Conservation (phyloP, 2,797 vertebrate species). For the Enoplosus armatus region DNA sequence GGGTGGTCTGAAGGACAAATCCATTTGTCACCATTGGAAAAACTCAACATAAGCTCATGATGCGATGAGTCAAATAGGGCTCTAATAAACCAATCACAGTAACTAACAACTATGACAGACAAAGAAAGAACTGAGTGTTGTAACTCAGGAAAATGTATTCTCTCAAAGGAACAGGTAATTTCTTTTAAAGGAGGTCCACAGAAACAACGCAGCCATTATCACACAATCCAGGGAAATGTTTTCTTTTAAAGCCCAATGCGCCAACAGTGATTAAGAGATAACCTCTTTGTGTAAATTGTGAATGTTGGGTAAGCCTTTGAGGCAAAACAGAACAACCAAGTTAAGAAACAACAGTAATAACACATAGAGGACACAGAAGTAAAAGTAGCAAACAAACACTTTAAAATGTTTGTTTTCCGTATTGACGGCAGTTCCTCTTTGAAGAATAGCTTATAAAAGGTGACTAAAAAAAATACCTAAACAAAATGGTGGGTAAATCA, state of each 20-base stretch:
- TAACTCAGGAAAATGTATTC: background rate
- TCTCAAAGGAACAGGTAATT: background rate
- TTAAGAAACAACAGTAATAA: background rate
- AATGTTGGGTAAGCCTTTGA: background rate
- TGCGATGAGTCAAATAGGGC: background rate
- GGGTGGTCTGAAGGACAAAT: background rate
- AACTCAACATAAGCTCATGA: background rate
- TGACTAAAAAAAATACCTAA: background rate
- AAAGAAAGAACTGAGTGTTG: background rate
- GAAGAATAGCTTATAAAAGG: background rate
- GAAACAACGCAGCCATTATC: background rate
- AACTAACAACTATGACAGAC: background rate
- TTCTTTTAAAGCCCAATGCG: background rate
- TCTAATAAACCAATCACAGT: background rate
- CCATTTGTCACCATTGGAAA: background rate
- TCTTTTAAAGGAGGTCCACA: too few relatives aligned
- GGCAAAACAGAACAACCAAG: background rate
- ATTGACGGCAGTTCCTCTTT: background rate
- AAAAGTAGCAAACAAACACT: background rate
- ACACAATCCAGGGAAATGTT: background rate
- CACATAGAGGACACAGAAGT: background rate
- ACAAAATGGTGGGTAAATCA: conserved; percentile 8
- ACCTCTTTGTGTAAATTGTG: background rate
- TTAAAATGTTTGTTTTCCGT: background rate
- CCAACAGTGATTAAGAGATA: background rate